Evolutionary conservation across 2,888 invertebrate genomes (phyloP).

Genomic region (Arrhopalites spinosus): DNA sequence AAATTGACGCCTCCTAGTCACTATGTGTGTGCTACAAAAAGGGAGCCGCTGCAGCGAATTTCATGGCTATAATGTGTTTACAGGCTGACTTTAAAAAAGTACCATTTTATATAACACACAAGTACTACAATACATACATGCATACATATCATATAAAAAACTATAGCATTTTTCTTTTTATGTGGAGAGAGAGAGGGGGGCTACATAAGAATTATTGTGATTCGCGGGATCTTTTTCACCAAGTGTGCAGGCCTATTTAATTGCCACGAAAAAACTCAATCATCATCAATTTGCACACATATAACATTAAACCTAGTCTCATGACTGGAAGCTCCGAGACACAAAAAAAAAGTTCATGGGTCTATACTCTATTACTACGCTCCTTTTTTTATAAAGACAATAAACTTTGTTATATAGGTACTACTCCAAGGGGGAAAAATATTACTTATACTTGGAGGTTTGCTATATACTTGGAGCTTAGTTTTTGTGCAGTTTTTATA

Average conservation of each 20-base stretch:
- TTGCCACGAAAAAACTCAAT: slow-evolving; percentile 15
- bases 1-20: slow-evolving; percentile 52
- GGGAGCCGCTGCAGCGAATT: slow-evolving; percentile 33
- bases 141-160: slow-evolving; percentile 6
- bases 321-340: not conserved
- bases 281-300: slow-evolving; percentile 10
- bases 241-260: slow-evolving; percentile 12
- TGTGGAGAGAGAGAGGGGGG: not conserved
- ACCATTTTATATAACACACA: too few relatives aligned
- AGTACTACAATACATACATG: too few relatives aligned
- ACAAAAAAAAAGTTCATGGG: not conserved
- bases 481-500: too few relatives aligned
- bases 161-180: not conserved
- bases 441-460: too few relatives aligned
- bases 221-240: slow-evolving; percentile 5
- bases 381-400: too few relatives aligned
- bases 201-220: not conserved
- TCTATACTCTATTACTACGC: not conserved
- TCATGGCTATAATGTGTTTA: not conserved
- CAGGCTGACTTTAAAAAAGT: too few relatives aligned
- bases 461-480: too few relatives aligned
- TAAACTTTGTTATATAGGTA: too few relatives aligned
- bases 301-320: not conserved
- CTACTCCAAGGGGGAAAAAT: too few relatives aligned
- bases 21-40: slow-evolving; percentile 38